Evolutionary conservation across 2,113 vertebrate genomes (phyloP), one percentile per base, ranked within the genome.

Genomic region (Aspiorhynchus laticeps): DNA sequence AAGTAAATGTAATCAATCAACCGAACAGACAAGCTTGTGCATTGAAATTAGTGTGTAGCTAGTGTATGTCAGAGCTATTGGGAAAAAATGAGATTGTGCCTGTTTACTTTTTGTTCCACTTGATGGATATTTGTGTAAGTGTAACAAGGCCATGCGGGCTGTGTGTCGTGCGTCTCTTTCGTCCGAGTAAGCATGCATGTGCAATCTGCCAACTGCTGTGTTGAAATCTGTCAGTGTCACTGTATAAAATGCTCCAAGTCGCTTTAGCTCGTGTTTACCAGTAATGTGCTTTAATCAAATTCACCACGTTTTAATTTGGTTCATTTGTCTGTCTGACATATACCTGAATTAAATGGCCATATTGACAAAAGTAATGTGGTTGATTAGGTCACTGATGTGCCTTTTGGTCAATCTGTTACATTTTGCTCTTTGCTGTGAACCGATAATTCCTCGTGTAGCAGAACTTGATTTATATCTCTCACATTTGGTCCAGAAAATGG

Each of bases 151-250:
- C 61, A 24, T 31, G 26, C 10, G 12, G 36, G 17, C 80, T 17
- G 59, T 21, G 61, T 59, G 76, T 69, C 38, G 46, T 78, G 76
- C 15, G 14, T 53, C 46, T 78, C 15, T 21, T 51, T 78, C 76
- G 48, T 78, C 43, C 17, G 4, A 78, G 28, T 53, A 85, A 85
- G 38, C 41, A 69, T 8, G 24, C 56, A 86, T 71, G 65, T 75
- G 53, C 65, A 71, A 83, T 83, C 63, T 71, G 43, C 61, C 63
- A 48, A 83, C 38, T 75, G 85, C 78, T 86, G 78, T 56, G 48
- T 46, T 81, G 10, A 81, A 61, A 41, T 81, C 85, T 81, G 33
- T 74, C 51, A 81, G 10, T 28, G 51, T 80, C 26, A 21, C 46
- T 21, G 26, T 74, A 12, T 7, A 15, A 43, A 61, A n/a, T 41